Percentiles rank a stretch among this genome's conserved stretches.
phyloP scores from a whole-genome alignment of 2,888 invertebrate genomes.

The Thera britannica region DNA sequence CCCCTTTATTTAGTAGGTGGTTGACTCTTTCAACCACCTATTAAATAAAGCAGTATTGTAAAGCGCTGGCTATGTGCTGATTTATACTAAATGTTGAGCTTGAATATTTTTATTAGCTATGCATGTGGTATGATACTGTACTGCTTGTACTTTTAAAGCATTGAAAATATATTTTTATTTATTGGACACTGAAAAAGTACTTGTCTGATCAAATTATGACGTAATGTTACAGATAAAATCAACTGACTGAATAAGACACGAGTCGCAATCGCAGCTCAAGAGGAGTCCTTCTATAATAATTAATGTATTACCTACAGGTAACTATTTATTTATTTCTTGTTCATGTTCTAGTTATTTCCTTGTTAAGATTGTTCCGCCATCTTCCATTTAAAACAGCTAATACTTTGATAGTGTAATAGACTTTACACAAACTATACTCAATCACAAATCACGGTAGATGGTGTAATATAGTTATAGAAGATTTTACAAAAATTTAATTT shows the following conservation, averaged over 20 bases:
- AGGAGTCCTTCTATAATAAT: slow-evolving; percentile 8
- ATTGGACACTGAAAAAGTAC: too few species aligned
- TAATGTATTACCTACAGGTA: background rate
- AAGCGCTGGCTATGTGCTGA: too few species aligned
- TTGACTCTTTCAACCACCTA: too few species aligned
- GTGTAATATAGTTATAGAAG: slow-evolving; percentile 9
- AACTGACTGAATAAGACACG: slow-evolving; percentile 27
- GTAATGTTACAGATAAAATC: slow-evolving; percentile 21
- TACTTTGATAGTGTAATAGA: slow-evolving; percentile 19
- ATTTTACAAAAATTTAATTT: slow-evolving; percentile 18
- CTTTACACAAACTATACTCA: slow-evolving; percentile 6
- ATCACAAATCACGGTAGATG: slow-evolving; percentile 13
- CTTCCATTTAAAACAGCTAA: slow-evolving; percentile 21
- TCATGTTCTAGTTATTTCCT: slow-evolving; percentile 24
- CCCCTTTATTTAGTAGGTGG: too few species aligned
- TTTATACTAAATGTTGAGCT: too few species aligned
- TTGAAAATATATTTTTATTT: too few species aligned
- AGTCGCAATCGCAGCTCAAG: slow-evolving; percentile 10
- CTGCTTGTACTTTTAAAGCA: too few species aligned
- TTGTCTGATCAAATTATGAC: background rate
- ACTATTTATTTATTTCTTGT: slow-evolving; percentile 24
- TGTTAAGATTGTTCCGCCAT: slow-evolving; percentile 18
- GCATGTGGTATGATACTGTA: too few species aligned
- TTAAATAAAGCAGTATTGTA: too few species aligned
- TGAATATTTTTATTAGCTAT: too few species aligned